These are phyloP conservation scores for Peucedramus taeniatus DNA, from an alignment of 2,113 vertebrate genomes.

Conservation along the genomic window DNA sequence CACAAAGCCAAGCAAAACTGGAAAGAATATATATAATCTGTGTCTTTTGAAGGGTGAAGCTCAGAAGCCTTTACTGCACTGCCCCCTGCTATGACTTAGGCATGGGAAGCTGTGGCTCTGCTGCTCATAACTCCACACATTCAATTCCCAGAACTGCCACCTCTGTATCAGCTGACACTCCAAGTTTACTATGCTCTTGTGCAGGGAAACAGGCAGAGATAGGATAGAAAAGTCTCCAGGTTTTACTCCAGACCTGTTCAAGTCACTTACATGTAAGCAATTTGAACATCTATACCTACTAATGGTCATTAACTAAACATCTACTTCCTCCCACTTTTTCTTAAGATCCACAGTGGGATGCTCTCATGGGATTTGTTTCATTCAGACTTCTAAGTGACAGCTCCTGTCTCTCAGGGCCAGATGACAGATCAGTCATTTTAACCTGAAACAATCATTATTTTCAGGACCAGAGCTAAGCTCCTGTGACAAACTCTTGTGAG, in stretches of 20 bases:
- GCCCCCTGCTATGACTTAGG: not conserved
- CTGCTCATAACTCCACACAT: not conserved
- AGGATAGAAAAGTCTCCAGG: not conserved
- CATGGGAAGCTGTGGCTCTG: not conserved
- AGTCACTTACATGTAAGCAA: not conserved
- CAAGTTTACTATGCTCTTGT: not conserved
- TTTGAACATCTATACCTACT: not conserved
- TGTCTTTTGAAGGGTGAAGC: not conserved
- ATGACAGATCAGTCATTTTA: not conserved
- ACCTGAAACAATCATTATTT: not conserved
- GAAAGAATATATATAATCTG: not conserved
- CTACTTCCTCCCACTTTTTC: not conserved
- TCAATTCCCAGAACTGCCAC: not conserved
- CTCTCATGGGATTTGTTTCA: not conserved
- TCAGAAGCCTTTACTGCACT: not conserved
- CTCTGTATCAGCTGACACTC: not conserved
- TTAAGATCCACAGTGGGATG: not conserved
- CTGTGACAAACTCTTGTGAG: not conserved
- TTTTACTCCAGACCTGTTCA: not conserved
- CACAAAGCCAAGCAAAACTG: not conserved
- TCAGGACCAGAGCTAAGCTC: not conserved
- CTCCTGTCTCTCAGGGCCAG: not conserved
- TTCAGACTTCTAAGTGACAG: not conserved
- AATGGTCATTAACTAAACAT: not conserved
- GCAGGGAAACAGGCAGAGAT: not conserved